These are phyloP conservation scores for Amblyornis subalaris DNA, from an alignment of 2,113 vertebrate genomes.

Conservation along the genomic window DNA sequence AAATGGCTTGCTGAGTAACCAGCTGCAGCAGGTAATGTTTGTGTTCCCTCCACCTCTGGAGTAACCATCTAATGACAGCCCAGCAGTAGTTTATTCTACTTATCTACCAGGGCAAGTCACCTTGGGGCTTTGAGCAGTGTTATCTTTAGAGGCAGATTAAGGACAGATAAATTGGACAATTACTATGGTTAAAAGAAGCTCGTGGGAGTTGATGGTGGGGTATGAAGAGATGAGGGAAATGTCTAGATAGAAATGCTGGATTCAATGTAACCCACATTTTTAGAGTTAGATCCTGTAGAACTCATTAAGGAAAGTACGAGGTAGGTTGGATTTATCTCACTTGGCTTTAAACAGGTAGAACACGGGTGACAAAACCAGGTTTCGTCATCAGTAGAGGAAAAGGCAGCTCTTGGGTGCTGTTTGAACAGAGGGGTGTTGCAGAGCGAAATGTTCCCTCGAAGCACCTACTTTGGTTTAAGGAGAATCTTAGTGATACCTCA, in stretches of 20 bases:
- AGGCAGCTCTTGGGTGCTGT: neutral
- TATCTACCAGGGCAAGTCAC: neutral
- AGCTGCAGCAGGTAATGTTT: slow-evolving; percentile 86
- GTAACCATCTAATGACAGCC: neutral
- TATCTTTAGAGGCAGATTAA: neutral
- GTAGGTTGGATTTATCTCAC: neutral
- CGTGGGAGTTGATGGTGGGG: rapidly evolving
- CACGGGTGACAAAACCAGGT: neutral
- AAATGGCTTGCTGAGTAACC: slow-evolving; percentile 89
- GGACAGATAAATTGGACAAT: neutral
- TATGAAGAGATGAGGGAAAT: neutral
- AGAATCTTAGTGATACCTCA: neutral
- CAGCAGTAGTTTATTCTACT: neutral
- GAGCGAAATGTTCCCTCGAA: rapidly evolving
- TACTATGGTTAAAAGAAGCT: neutral
- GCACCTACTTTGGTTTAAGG: neutral
- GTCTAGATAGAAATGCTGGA: neutral
- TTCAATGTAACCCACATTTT: neutral
- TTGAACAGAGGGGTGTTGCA: neutral
- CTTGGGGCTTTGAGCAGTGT: neutral
- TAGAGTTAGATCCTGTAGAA: neutral
- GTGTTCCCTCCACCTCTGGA: neutral
- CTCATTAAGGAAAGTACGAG: neutral
- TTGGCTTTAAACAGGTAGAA: neutral
- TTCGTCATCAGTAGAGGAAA: neutral